These are phyloP conservation scores for Tinea trinotella DNA, from an alignment of 2,888 invertebrate genomes.

Conservation along the genomic window DNA sequence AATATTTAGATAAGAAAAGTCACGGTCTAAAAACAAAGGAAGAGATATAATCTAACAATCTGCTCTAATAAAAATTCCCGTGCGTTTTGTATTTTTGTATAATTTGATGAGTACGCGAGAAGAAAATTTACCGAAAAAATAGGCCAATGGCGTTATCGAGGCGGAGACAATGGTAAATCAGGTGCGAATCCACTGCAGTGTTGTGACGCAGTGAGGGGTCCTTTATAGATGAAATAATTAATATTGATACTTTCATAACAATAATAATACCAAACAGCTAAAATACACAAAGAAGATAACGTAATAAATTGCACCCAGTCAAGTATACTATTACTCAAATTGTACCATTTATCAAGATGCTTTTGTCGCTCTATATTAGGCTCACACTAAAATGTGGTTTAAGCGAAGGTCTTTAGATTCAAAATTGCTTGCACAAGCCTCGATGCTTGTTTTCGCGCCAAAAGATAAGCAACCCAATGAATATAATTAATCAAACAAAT, in stretches of 20 bases:
- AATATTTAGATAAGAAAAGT: no score
- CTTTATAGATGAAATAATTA: neutral
- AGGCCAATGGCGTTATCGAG: neutral
- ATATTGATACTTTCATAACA: neutral
- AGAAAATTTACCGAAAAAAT: neutral
- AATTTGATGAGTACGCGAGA: neutral
- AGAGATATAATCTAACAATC: no score
- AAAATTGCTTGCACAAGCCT: no score
- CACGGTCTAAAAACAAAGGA: no score
- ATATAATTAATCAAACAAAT: no score
- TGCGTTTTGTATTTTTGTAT: no score
- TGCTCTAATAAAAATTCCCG: no score
- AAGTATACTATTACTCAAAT: neutral
- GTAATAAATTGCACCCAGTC: no score
- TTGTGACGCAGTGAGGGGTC: slow-evolving; percentile 11
- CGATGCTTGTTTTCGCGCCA: neutral
- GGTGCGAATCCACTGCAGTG: slow-evolving; percentile 15
- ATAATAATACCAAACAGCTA: no score
- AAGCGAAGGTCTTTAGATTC: no score
- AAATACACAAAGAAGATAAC: neutral
- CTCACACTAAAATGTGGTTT: no score
- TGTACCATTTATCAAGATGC: neutral
- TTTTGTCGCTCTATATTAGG: neutral
- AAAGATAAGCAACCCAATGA: no score
- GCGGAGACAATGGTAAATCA: slow-evolving; percentile 12